phyloP scores from a whole-genome alignment of 2,113 vertebrate genomes.

The Trichomycterus rosablanca region DNA sequence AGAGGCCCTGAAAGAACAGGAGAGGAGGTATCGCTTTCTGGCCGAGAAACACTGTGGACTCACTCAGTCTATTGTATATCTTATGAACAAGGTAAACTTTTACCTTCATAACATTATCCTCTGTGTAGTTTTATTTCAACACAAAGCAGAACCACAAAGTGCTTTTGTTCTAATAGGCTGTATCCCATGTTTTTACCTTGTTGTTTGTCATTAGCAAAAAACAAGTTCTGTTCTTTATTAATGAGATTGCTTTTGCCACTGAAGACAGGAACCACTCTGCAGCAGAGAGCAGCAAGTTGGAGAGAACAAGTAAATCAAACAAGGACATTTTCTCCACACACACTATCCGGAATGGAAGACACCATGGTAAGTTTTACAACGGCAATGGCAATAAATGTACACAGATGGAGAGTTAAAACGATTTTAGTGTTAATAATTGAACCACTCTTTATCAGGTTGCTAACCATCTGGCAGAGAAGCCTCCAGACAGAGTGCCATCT shows the following conservation, averaged over 20 bases:
- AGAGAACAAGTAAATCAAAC: slow-evolving; percentile 53
- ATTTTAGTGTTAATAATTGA: not conserved
- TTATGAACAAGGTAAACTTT: slow-evolving; percentile 66
- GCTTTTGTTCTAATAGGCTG: no score
- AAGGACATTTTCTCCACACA: slow-evolving; percentile 34
- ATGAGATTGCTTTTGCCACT: not conserved
- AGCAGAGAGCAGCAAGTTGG: slow-evolving; percentile 60
- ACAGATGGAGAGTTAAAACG: not conserved
- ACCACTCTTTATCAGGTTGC: slow-evolving; percentile 7
- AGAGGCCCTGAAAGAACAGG: slow-evolving; percentile 84
- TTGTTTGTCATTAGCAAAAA: no score
- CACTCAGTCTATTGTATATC: slow-evolving; percentile 50
- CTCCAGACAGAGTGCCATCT: slow-evolving; percentile 61
- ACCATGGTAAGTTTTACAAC: slow-evolving; percentile 54
- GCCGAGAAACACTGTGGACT: slow-evolving; percentile 84
- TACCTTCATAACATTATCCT: not conserved
- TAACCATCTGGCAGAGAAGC: slow-evolving; percentile 44
- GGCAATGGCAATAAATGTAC: no score
- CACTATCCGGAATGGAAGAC: not conserved
- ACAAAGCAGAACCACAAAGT: no score
- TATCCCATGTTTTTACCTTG: no score
- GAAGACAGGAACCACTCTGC: slow-evolving; percentile 56
- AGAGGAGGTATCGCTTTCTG: slow-evolving; percentile 89
- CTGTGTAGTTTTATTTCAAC: no score
- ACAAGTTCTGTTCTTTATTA: no score